These are phyloP conservation scores for Lamproptera curius DNA, from an alignment of 2,888 invertebrate genomes.

Conservation along the genomic window DNA sequence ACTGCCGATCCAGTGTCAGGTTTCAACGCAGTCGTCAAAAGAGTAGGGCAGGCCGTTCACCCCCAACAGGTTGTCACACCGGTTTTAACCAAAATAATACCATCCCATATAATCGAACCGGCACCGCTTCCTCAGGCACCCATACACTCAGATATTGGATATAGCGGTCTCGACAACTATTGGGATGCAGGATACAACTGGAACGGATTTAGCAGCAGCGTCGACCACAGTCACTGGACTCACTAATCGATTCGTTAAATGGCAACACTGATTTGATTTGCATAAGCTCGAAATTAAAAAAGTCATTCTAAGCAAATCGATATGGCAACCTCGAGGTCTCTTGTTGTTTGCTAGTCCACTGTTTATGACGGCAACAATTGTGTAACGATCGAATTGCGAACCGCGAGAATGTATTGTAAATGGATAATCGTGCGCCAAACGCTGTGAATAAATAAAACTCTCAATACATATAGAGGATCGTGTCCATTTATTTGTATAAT, in stretches of 20 bases:
- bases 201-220: constrained; percentile 10
- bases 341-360: constrained; percentile 15
- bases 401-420: not conserved
- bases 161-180: constrained; percentile 5
- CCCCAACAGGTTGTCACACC: constrained; percentile 30
- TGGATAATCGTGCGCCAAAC: not conserved
- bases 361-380: constrained; percentile 7
- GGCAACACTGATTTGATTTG: too few species aligned
- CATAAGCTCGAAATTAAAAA: too few species aligned
- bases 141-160: constrained; percentile 1
- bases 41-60: constrained; percentile 56
- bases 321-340: too few species aligned
- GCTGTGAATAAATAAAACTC: constrained; percentile 12
- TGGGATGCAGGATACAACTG: constrained; percentile 8
- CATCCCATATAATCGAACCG: constrained; percentile 29
- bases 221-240: constrained; percentile 14
- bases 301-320: too few species aligned
- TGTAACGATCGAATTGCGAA: constrained; percentile 1
- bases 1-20: constrained; percentile 58
- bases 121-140: constrained; percentile 21
- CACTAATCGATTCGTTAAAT: constrained; percentile 14
- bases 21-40: constrained; percentile 69
- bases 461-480: not conserved
- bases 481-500: constrained; percentile 19
- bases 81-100: constrained; percentile 27